Evolutionary conservation across 2,113 vertebrate genomes (phyloP), one percentile per base, ranked within the genome.

Genomic region (Psittacula cyanocephala): DNA sequence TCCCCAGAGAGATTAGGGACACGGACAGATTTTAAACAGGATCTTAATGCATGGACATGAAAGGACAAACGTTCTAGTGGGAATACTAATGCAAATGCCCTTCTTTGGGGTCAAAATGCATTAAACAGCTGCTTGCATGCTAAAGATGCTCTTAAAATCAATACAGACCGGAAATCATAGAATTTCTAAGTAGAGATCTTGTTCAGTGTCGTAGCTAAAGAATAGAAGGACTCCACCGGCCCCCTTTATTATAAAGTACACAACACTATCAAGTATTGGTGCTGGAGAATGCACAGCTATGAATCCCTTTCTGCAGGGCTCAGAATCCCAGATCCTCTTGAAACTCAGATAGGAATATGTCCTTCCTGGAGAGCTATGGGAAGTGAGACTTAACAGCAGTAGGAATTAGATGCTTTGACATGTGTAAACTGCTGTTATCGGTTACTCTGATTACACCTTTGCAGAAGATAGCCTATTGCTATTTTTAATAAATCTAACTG

Each of bases 21-120:
- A 96, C 25, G 64, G 81, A 53, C 91, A 95, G 88, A 93, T 95
- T 97, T 96, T 92, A 93, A 95, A 95, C 77, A 77, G 71, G 77
- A 57, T 69, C 47, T 70, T 93, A 95, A 97, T 93, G 83, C 83
- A 67, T 46, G 83, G 88, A 93, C 92, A 90, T 1, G 27, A 84
- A 96, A 96, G 86, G 72, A 92, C 84, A 95, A 93, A 87, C 2
- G 4, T 89, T 88, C 95, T 87, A 46, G 50, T 82, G 90, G 93
- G 91, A 97, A 94, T 92, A 92, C 70, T 96, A 95, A 96, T 89
- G 80, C 86, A 90, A 90, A 91, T 77, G 50, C 67, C 28, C 35
- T 68, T 37, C n/a, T 89, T 92, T 93, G 13, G 57, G 31, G 72
- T 89, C 69, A 83, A 79, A 95, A 90, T 93, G 86, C 80, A 89